Percentiles rank a stretch among this genome's conserved stretches.
These are phyloP conservation scores for Echinometra lucunter DNA, from an alignment of 53 echinoderm and acorn worm species.

Conservation along the genomic window DNA sequence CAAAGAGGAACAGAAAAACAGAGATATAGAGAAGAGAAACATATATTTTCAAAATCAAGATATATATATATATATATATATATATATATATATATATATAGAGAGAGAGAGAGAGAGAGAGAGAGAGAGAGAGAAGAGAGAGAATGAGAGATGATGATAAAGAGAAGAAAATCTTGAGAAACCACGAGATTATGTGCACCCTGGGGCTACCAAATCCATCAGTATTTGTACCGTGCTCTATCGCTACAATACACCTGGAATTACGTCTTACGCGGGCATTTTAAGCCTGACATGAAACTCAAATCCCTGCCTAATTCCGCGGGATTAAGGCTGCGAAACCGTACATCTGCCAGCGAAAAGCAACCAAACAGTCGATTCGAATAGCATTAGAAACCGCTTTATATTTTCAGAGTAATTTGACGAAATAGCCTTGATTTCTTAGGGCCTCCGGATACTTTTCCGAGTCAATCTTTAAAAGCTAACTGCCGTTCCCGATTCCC, in stretches of 20 bases:
- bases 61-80: no score
- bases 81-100: no score
- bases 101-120: neutral
- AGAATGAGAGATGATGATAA: neutral
- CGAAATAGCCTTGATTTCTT: conserved; percentile 4
- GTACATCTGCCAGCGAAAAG: neutral
- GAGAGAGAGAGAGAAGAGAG: neutral
- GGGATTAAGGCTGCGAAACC: neutral
- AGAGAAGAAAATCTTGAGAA: neutral
- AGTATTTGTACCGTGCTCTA: neutral
- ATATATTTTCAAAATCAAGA: neutral
- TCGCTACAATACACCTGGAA: conserved; percentile 5
- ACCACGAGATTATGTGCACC: neutral
- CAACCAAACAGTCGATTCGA: neutral
- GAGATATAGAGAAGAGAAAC: neutral
- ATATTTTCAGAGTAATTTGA: neutral
- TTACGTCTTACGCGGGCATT: conserved; percentile 5
- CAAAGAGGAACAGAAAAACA: no score
- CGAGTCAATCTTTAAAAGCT: neutral
- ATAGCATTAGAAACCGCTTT: neutral
- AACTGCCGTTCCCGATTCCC: neutral
- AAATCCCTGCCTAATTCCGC: neutral
- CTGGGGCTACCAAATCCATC: conserved; percentile 1
- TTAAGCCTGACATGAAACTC: conserved; percentile 5
- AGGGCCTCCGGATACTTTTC: neutral